phyloP scores from a whole-genome alignment of 2,113 vertebrate genomes.

The Oceanites oceanicus region DNA sequence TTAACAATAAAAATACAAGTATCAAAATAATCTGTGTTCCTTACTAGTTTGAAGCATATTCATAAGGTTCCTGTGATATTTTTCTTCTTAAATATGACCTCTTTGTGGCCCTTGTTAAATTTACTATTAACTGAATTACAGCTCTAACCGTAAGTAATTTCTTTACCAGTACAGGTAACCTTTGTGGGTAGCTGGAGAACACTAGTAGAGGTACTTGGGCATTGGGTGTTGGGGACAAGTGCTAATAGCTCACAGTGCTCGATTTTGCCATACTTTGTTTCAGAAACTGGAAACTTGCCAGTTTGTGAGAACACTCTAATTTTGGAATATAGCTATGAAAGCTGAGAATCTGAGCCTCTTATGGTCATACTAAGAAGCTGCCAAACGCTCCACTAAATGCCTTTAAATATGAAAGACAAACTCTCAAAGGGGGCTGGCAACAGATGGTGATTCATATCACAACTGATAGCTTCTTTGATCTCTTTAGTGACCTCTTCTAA shows the following conservation, averaged over 20 bases:
- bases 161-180: neutral
- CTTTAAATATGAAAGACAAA: neutral
- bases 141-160: neutral
- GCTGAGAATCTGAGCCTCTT: constrained; percentile 26
- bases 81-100: neutral
- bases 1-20: neutral
- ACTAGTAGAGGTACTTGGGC: neutral
- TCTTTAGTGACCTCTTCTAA: neutral
- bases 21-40: neutral
- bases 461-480: neutral
- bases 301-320: neutral
- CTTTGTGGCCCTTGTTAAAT: neutral
- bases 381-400: neutral
- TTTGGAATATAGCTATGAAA: constrained; percentile 35
- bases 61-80: neutral
- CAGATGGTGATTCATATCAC: neutral
- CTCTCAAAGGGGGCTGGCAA: neutral
- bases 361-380: constrained; percentile 8
- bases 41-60: neutral
- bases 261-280: neutral
- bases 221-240: neutral
- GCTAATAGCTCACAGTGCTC: neutral
- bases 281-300: constrained; percentile 8
- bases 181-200: neutral
- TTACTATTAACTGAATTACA: neutral